Conservation (phyloP, 2,888 invertebrate genomes). For the Pyrgus malvae region DNA sequence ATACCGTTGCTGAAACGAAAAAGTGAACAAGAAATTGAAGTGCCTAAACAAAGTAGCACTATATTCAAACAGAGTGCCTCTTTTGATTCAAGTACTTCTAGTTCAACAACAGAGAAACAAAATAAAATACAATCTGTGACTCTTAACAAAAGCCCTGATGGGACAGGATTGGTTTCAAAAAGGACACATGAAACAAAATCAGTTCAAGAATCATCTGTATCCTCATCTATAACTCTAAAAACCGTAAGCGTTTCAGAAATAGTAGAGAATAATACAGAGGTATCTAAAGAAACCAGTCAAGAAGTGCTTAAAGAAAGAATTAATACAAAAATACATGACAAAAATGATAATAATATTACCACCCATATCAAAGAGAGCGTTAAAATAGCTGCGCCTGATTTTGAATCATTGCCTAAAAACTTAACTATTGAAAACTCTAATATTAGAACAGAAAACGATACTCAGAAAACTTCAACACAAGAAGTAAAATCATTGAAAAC, state of each 20-base stretch:
- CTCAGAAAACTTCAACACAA: not conserved
- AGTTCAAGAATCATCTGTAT: not conserved
- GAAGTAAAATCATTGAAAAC: not conserved
- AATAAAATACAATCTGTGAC: constrained; percentile 9
- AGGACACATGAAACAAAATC: constrained; percentile 2
- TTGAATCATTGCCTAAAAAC: not conserved
- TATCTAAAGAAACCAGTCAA: not conserved
- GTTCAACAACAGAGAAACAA: not conserved
- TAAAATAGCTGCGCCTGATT: not conserved
- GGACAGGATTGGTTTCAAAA: not conserved
- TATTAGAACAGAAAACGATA: too few species aligned
- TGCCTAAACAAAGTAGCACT: constrained; percentile 30
- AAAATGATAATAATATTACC: not conserved
- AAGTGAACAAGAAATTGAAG: constrained; percentile 50
- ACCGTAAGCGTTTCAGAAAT: not conserved
- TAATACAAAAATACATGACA: not conserved
- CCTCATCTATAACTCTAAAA: not conserved
- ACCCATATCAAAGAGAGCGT: not conserved
- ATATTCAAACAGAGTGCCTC: constrained; percentile 34
- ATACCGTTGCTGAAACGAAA: constrained; percentile 58
- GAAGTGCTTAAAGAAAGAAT: not conserved
- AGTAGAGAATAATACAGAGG: not conserved
- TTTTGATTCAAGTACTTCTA: constrained; percentile 26
- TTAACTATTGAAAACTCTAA: too few species aligned
- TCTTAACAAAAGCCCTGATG: constrained; percentile 7